These are phyloP conservation scores for Drosophila imparisetae DNA, from an alignment of 2,888 invertebrate species.

Conservation along the genomic window DNA sequence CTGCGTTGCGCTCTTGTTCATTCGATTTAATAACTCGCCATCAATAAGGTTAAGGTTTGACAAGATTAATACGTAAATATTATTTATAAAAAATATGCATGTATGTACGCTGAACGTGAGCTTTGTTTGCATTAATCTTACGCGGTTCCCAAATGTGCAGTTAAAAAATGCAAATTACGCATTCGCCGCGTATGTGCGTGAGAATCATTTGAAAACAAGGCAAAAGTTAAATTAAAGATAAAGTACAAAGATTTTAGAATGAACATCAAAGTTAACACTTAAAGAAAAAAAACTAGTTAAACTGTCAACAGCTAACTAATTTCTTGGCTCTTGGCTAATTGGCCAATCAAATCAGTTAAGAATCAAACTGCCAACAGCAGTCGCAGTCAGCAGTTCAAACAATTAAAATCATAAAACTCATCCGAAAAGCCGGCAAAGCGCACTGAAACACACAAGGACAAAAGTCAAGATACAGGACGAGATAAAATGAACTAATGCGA, in stretches of 20 bases:
- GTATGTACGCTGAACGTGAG: slow-evolving; percentile 16
- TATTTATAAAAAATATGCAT: slow-evolving; percentile 18
- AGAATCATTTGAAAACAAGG: not conserved
- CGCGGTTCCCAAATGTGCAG: slow-evolving; percentile 40
- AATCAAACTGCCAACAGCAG: slow-evolving; percentile 64
- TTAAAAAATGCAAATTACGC: slow-evolving; percentile 48
- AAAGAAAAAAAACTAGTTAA: slow-evolving; percentile 10
- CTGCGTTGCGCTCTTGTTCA: slow-evolving; percentile 29
- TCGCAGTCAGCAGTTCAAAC: slow-evolving; percentile 43
- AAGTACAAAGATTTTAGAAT: not conserved
- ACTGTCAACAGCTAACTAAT: slow-evolving; percentile 24
- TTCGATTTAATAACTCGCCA: slow-evolving; percentile 66
- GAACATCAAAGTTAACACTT: not conserved
- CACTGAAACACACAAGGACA: slow-evolving; percentile 45
- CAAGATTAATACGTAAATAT: slow-evolving; percentile 53
- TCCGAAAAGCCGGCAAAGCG: slow-evolving; percentile 38
- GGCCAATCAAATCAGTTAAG: slow-evolving; percentile 60
- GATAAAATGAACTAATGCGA: slow-evolving; percentile 75
- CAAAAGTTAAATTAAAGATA: not conserved
- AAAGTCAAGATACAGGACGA: slow-evolving; percentile 52
- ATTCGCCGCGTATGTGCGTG: slow-evolving; percentile 44
- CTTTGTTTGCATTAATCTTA: slow-evolving; percentile 59
- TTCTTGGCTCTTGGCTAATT: slow-evolving; percentile 48
- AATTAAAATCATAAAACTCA: slow-evolving; percentile 69
- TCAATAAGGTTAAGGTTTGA: slow-evolving; percentile 49